Evolutionary conservation across 2,888 invertebrate species (phyloP), one percentile per base, ranked within the genome.

Genomic region (Ischnura elegans): DNA sequence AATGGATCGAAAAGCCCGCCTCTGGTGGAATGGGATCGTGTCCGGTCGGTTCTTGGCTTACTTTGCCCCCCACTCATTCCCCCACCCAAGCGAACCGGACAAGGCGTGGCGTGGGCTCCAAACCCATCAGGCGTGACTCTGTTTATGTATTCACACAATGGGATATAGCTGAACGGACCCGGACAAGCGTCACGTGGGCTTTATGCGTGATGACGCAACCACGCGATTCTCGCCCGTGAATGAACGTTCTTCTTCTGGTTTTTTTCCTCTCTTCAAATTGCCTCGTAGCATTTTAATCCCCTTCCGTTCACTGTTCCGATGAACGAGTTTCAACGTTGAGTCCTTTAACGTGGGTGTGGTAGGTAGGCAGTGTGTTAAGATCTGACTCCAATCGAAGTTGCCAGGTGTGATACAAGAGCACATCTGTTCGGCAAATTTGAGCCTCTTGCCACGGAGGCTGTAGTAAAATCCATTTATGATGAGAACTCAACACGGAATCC

Each of bases 91-190:
- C 16, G 61, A 61, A 25, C 25, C 61, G 29, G 76, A 76, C 76
- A 6, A 61, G 25, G 13, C 51, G 36, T 10, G 76, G 76, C 36
- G 76, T 76, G 76, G 76, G 10, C 29, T n/a, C 66, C 5, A 10
- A 13, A 5, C 13, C 76, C 29, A 36, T 76, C 29, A 29, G 16
- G 29, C 76, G n/a, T 25, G 61, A 76, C 76, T 4, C 76, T 76
- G 76, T 29, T 76, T 61, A n/a, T 61, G n/a, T 61, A 61, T n/a
- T n/a, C 29, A 36, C 76, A 76, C 36, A 76, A 76, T 76, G n/a
- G 61, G 61, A 61, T n/a, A 25, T 25, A 25, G 51, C n/a, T 16
- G 76, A 76, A 76, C 29, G 36, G 61, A 10, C 61, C 4, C n/a
- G 16, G 19, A 8, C 2, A 36, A n/a, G n/a, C 76, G 76, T 76